phyloP scores from a whole-genome alignment of 35 echinoderm and acorn worm species.

The Diadema setosum region DNA sequence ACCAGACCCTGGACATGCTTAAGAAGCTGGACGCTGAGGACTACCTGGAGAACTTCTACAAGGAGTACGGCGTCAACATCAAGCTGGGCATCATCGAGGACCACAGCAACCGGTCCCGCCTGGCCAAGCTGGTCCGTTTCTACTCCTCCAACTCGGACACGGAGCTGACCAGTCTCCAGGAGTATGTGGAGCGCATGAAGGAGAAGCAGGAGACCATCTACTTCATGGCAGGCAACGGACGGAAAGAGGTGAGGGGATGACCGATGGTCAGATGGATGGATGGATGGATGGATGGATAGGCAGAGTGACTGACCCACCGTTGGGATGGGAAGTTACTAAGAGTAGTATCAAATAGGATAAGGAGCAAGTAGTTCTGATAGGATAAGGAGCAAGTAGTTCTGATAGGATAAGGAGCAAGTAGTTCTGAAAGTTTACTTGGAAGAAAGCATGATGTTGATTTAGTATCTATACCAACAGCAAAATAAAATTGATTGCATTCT shows the following conservation, averaged over 20 bases:
- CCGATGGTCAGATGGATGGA: no score
- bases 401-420: no score
- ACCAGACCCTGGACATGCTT: slow-evolving; percentile 95
- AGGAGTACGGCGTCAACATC: slow-evolving; percentile 94
- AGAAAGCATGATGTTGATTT: no score
- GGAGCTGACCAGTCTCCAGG: slow-evolving; percentile 71
- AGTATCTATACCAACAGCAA: no score
- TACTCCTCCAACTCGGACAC: slow-evolving; percentile 91
- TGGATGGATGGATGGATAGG: no score
- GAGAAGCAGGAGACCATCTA: slow-evolving; percentile 99
- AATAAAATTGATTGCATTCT: no score
- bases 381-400: no score
- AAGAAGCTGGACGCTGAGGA: slow-evolving; percentile 95
- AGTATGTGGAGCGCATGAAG: slow-evolving; percentile 97
- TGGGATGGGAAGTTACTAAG: no score
- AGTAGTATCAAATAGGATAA: no score
- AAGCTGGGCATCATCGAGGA: slow-evolving; percentile 98
- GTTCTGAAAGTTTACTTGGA: no score
- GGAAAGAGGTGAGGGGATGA: slow-evolving; percentile 84
- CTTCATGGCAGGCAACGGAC: slow-evolving; percentile 85
- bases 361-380: no score
- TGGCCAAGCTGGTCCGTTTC: slow-evolving; percentile 95
- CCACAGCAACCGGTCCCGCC: slow-evolving; percentile 94
- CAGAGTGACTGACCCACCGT: no score
- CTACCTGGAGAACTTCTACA: slow-evolving; percentile 96